Conservation (phyloP, 2,888 invertebrate genomes). For the Acheta domesticus region DNA sequence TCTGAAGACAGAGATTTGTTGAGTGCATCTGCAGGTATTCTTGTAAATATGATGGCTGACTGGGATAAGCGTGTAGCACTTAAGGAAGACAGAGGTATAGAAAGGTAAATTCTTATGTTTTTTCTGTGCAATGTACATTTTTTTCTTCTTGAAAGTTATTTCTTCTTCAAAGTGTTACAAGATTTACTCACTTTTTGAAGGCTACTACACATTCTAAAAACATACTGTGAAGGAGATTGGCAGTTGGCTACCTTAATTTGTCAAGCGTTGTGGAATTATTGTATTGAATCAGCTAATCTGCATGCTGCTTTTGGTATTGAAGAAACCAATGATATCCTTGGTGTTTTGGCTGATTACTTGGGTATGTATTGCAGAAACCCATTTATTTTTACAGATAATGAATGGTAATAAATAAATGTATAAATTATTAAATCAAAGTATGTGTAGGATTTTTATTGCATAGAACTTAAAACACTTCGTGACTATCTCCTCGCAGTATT, state of each 20-base stretch:
- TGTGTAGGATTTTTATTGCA: no score
- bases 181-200: not conserved
- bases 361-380: conserved; percentile 43
- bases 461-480: no score
- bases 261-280: conserved; percentile 70
- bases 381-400: not conserved
- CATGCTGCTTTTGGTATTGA: conserved; percentile 51
- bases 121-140: not conserved
- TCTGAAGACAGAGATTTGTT: conserved; percentile 64
- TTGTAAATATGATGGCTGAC: conserved; percentile 72
- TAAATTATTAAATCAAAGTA: no score
- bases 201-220: not conserved
- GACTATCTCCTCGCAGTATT: no score
- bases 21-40: conserved; percentile 74
- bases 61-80: conserved; percentile 55
- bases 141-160: conserved; percentile 9
- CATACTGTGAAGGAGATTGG: conserved; percentile 61
- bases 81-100: conserved; percentile 53
- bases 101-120: conserved; percentile 26
- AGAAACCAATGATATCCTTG: conserved; percentile 55
- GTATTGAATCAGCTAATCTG: conserved; percentile 54
- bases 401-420: no score
- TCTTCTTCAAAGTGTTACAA: not conserved
- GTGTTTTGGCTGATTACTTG: conserved; percentile 54
- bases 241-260: conserved; percentile 68